Conservation (phyloP, 2,888 invertebrate genomes). For the Autographa gamma region DNA sequence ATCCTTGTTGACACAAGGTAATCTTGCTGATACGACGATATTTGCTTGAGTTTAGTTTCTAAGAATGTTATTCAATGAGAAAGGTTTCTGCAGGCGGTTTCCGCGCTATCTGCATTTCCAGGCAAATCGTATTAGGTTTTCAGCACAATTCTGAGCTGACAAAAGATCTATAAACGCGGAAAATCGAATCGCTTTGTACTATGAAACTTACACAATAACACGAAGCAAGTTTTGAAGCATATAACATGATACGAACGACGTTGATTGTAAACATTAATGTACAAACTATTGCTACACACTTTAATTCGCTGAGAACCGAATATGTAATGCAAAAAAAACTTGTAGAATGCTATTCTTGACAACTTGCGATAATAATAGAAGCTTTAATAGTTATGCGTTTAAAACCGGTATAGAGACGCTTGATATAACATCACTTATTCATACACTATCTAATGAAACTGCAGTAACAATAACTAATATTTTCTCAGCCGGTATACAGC, state of each 20-base stretch:
- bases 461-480: conserved; percentile 35
- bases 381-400: conserved; percentile 29
- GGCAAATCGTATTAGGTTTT: not conserved
- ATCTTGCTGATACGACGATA: not conserved
- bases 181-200: not conserved
- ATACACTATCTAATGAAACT: conserved; percentile 19
- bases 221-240: conserved; percentile 11
- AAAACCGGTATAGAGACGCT: conserved; percentile 27
- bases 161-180: not conserved
- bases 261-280: conserved; percentile 18
- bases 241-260: conserved; percentile 28
- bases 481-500: conserved; percentile 28
- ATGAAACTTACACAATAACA: conserved; percentile 14
- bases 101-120: conserved; percentile 5
- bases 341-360: conserved; percentile 37
- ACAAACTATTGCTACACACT: conserved; percentile 8
- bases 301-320: conserved; percentile 10
- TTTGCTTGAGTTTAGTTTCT: not conserved
- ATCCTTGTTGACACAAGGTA: not conserved
- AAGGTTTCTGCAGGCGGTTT: not conserved
- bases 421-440: conserved; percentile 21
- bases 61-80: not conserved
- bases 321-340: conserved; percentile 30
- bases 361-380: conserved; percentile 38
- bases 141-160: not conserved